Percentiles rank a stretch among this genome's conserved stretches.
Evolutionary conservation across 2,113 vertebrate genomes (phyloP).

Genomic region (human (Homo sapiens)): DNA sequence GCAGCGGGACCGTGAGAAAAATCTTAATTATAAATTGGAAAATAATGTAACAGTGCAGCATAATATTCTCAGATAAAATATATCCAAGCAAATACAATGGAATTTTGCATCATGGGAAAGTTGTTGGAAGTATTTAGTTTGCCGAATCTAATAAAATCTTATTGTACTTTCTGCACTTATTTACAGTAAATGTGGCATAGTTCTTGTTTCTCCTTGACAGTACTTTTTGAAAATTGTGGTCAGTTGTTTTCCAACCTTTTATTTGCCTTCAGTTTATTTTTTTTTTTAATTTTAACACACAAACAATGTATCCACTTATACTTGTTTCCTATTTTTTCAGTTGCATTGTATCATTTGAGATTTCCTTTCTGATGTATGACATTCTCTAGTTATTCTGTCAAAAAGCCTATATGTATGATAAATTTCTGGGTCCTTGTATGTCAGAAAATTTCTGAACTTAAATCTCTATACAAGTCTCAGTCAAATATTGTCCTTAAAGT

Average conservation of each 20-base stretch:
- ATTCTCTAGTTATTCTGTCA: neutral
- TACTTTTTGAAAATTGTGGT: neutral
- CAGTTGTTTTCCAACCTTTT: neutral
- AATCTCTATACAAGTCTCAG: neutral
- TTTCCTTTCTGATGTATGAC: neutral
- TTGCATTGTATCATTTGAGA: neutral
- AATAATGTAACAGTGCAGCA: neutral
- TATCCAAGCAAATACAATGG: neutral
- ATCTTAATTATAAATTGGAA: neutral
- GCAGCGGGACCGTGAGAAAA: too few species aligned
- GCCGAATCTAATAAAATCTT: neutral
- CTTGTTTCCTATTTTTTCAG: neutral
- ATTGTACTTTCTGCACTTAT: neutral
- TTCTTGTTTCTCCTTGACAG: neutral
- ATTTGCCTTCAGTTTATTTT: neutral
- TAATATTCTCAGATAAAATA: neutral
- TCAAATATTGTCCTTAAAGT: neutral
- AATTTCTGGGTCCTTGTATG: neutral
- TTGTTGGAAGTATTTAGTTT: neutral
- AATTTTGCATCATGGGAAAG: neutral
- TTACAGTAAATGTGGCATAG: neutral
- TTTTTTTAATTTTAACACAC: neutral
- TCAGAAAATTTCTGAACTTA: neutral
- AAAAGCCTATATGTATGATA: neutral
- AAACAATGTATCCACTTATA: neutral